A percentile compares a stretch with the other conserved stretches of the same genome.
These are phyloP conservation scores for Pristionchus japonicus DNA, from an alignment of 2,888 invertebrate genomes.

Conservation along the genomic window DNA sequence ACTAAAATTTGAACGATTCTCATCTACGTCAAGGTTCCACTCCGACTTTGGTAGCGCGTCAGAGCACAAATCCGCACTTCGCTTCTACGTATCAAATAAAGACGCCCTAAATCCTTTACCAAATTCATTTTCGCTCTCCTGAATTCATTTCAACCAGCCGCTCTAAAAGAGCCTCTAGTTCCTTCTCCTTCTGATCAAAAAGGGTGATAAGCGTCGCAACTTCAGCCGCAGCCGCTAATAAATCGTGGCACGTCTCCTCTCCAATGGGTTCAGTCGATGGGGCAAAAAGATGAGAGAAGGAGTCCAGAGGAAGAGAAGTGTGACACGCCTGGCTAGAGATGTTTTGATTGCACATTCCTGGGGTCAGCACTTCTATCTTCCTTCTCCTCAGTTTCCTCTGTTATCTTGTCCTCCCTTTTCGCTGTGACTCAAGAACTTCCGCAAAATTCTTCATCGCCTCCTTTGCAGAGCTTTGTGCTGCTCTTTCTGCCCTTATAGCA, in stretches of 20 bases:
- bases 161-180: background rate
- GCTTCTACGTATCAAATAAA: background rate
- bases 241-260: background rate
- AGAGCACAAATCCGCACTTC: background rate
- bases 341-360: background rate
- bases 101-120: too few relatives aligned
- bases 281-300: background rate
- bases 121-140: background rate
- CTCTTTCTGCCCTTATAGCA: background rate
- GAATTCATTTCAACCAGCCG: background rate
- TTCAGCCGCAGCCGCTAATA: background rate
- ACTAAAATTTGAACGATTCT: background rate
- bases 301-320: background rate
- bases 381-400: background rate
- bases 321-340: constrained; percentile 9
- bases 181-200: background rate
- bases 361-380: background rate
- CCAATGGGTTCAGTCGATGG: background rate
- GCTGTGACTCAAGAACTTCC: too few relatives aligned
- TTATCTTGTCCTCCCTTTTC: background rate
- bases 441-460: too few relatives aligned
- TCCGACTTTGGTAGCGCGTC: background rate
- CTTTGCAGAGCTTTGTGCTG: too few relatives aligned
- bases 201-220: background rate
- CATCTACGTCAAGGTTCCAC: background rate